Conservation (phyloP, 2,113 vertebrate species). For the Scomber colias region DNA sequence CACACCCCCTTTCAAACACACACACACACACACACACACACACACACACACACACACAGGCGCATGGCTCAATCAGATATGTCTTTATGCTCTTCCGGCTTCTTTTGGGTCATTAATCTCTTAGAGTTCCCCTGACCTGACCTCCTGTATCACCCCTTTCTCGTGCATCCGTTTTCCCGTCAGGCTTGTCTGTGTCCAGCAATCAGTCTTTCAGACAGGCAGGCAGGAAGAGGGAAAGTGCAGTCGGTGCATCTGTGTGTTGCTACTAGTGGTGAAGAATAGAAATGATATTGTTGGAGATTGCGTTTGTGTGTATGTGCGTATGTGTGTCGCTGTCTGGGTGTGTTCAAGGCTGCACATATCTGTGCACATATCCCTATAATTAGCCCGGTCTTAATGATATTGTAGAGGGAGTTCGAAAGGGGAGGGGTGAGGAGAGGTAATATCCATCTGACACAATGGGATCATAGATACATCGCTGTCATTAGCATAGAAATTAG, state of each 20-base stretch:
- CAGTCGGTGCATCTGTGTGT: conserved; percentile 31
- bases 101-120: conserved; percentile 66
- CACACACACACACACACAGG: conserved; percentile 18
- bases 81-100: conserved; percentile 58
- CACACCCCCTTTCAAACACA: background rate
- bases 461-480: conserved; percentile 79
- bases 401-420: conserved; percentile 61
- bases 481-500: conserved; percentile 81
- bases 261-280: background rate
- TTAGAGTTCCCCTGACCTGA: conserved; percentile 59
- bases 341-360: conserved; percentile 37
- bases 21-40: background rate
- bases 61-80: conserved; percentile 37
- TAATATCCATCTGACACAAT: conserved; percentile 82
- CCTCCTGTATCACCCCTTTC: conserved; percentile 50
- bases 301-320: background rate
- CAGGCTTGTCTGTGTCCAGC: conserved; percentile 29
- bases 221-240: conserved; percentile 42
- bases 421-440: conserved; percentile 57
- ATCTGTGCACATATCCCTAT: conserved; percentile 54
- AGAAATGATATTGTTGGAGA: conserved; percentile 13
- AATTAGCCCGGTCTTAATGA: conserved; percentile 79
- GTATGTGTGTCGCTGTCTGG: background rate
- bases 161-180: conserved; percentile 42
- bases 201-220: conserved; percentile 46